These are phyloP conservation scores for Platalea minor DNA, from an alignment of 2,797 vertebrate species.

Conservation along the genomic window DNA sequence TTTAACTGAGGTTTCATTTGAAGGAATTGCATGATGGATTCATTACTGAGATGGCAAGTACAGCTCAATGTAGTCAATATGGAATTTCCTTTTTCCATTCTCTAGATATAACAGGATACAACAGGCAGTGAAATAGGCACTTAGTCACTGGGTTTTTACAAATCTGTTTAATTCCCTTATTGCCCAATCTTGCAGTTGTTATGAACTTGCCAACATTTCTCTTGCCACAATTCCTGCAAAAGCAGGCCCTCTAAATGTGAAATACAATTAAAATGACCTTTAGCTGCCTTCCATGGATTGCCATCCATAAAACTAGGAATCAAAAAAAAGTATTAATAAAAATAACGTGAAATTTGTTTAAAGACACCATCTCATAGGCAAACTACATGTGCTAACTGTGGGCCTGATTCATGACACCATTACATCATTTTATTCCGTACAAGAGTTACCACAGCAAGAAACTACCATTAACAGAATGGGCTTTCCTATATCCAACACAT, in stretches of 20 bases:
- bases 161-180: constrained; percentile 48
- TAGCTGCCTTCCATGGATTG: not conserved
- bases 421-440: not conserved
- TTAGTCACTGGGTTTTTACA: constrained; percentile 46
- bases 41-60: constrained; percentile 63
- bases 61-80: constrained; percentile 55
- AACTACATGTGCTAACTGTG: not conserved
- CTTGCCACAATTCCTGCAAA: constrained; percentile 25
- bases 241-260: not conserved
- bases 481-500: not conserved
- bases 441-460: not conserved
- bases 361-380: not conserved
- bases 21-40: constrained; percentile 57
- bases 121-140: constrained; percentile 54
- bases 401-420: not conserved
- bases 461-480: not conserved
- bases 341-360: not conserved
- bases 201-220: constrained; percentile 8
- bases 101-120: constrained; percentile 56
- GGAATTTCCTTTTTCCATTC: constrained; percentile 71
- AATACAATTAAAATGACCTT: constrained; percentile 18
- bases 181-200: constrained; percentile 46
- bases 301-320: not conserved
- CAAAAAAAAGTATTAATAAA: not conserved
- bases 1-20: constrained; percentile 41